Evolutionary conservation across 2,797 vertebrate genomes (phyloP).

Genomic region (Streptopelia turtur): DNA sequence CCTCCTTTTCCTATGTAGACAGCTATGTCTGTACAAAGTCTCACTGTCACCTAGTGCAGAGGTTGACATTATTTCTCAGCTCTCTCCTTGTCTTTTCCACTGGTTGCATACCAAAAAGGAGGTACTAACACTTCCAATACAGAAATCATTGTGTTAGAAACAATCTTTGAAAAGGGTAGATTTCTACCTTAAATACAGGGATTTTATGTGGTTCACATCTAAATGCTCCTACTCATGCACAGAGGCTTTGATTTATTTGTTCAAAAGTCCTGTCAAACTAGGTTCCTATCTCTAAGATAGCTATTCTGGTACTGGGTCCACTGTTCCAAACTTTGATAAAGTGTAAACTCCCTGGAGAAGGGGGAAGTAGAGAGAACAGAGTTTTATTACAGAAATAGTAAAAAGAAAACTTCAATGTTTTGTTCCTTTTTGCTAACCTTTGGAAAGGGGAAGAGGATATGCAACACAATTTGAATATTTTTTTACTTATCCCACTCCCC

Average conservation of each 20-base stretch:
- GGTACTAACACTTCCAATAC: not conserved
- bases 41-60: not conserved
- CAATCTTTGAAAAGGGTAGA: not conserved
- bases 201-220: not conserved
- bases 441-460: not conserved
- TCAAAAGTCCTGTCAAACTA: slow-evolving; percentile 2
- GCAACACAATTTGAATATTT: not conserved
- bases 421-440: not conserved
- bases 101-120: not conserved
- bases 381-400: not conserved
- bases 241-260: not conserved
- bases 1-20: not conserved
- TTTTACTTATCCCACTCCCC: not conserved
- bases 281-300: not conserved
- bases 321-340: not conserved
- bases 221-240: not conserved
- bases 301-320: not conserved
- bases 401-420: not conserved
- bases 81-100: not conserved
- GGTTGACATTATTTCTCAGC: not conserved
- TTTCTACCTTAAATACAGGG: not conserved
- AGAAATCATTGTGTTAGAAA: not conserved
- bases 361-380: not conserved
- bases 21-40: not conserved
- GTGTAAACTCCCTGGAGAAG: not conserved